Evolutionary conservation across 2,797 vertebrate genomes (phyloP).

Genomic region (Pitangus sulphuratus): DNA sequence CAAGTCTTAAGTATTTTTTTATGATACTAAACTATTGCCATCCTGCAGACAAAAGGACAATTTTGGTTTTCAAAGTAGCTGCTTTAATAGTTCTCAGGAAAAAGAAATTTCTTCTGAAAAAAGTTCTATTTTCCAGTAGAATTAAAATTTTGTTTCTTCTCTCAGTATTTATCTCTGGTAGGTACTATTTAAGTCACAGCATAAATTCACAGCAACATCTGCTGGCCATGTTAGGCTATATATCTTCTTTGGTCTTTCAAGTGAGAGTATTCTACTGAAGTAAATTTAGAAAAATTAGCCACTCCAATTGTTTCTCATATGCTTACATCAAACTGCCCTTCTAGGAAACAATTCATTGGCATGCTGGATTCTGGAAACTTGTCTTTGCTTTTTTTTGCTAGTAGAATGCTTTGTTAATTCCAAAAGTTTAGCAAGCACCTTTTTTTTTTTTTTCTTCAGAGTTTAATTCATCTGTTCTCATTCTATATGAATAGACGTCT

Average conservation of each 20-base stretch:
- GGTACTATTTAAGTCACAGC: background rate
- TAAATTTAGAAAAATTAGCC: slow-evolving; percentile 43
- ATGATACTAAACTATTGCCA: background rate
- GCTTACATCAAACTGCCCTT: slow-evolving; percentile 32
- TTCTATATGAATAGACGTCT: background rate
- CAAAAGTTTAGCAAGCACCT: background rate
- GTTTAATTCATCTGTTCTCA: background rate
- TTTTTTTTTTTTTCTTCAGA: background rate
- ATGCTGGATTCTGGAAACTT: slow-evolving; percentile 22
- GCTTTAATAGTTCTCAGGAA: background rate
- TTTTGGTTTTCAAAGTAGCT: background rate
- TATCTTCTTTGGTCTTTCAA: slow-evolving; percentile 30
- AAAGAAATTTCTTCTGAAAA: background rate
- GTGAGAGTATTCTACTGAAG: slow-evolving; percentile 18
- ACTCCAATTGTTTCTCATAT: slow-evolving; percentile 3
- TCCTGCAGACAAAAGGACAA: background rate
- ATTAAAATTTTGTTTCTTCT: background rate
- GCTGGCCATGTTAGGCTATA: background rate
- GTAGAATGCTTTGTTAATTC: slow-evolving; percentile 6
- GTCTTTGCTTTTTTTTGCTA: slow-evolving; percentile 53
- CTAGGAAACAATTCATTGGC: slow-evolving; percentile 17
- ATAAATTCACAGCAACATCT: slow-evolving; percentile 12
- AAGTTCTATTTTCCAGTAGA: background rate
- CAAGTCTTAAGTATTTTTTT: background rate
- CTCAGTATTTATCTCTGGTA: background rate